Percentiles rank a stretch among this genome's conserved stretches.
phyloP scores from a whole-genome alignment of 2,888 invertebrate species.

The Noctuana brunneofusca region DNA sequence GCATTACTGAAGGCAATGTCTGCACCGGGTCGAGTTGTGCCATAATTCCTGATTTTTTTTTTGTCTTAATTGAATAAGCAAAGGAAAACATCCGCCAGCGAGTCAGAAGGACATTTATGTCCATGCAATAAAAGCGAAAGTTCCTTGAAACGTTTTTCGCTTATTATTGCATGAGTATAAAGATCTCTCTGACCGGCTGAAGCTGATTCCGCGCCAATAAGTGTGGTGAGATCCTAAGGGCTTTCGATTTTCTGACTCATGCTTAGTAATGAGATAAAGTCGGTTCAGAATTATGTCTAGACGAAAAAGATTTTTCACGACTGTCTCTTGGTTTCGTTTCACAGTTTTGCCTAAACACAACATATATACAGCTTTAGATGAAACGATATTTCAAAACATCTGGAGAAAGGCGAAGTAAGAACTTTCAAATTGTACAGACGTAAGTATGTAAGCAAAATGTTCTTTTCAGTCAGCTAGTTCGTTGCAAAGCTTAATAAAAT shows the following conservation, averaged over 20 bases:
- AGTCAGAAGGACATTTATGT: no score
- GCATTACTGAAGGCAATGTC: not conserved
- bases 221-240: not conserved
- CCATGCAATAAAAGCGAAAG: not conserved
- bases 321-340: not conserved
- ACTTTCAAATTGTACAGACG: not conserved
- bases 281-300: conserved; percentile 1
- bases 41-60: no score
- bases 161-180: no score
- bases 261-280: no score
- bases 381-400: not conserved
- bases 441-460: not conserved
- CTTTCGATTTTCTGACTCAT: not conserved
- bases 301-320: not conserved
- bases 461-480: not conserved
- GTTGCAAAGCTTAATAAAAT: not conserved
- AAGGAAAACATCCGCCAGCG: no score
- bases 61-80: no score
- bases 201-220: no score
- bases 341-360: not conserved
- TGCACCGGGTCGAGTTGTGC: not conserved
- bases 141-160: no score
- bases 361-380: not conserved
- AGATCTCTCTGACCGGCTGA: no score
- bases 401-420: not conserved